phyloP scores from a whole-genome alignment of 2,113 vertebrate genomes.

The Phainopepla nitens region DNA sequence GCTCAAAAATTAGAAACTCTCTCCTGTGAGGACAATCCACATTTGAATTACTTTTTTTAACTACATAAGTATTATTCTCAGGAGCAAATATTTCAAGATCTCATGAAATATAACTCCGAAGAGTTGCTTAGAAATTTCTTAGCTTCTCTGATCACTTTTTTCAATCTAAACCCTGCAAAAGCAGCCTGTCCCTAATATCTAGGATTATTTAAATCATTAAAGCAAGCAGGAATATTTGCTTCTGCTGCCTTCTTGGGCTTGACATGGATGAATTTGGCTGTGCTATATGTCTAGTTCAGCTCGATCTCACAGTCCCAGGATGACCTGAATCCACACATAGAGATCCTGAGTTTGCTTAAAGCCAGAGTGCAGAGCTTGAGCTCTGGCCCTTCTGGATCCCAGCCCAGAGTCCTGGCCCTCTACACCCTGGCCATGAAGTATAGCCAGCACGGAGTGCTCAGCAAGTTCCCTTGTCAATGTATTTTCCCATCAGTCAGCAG shows the following conservation, averaged over 20 bases:
- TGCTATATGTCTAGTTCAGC: not conserved
- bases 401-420: not conserved
- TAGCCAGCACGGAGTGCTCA: not conserved
- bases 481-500: not conserved
- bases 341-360: not conserved
- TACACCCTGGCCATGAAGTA: accelerated
- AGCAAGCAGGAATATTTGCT: not conserved
- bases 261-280: not conserved
- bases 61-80: not conserved
- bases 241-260: not conserved
- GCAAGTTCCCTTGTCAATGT: not conserved
- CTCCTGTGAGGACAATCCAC: not conserved
- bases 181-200: not conserved
- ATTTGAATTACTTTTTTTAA: not conserved
- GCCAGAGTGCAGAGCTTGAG: not conserved
- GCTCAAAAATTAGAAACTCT: not conserved
- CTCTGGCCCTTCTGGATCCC: slow-evolving; percentile 11
- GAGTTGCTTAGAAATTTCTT: not conserved
- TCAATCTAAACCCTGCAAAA: not conserved
- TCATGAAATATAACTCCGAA: not conserved
- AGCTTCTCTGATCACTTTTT: not conserved
- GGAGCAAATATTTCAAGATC: not conserved
- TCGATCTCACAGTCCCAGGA: not conserved
- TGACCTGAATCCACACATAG: not conserved
- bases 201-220: not conserved